A percentile compares a stretch with the other conserved stretches of the same genome.
Conservation (phyloP, 2,888 invertebrate genomes). For the Odontothrips loti region DNA sequence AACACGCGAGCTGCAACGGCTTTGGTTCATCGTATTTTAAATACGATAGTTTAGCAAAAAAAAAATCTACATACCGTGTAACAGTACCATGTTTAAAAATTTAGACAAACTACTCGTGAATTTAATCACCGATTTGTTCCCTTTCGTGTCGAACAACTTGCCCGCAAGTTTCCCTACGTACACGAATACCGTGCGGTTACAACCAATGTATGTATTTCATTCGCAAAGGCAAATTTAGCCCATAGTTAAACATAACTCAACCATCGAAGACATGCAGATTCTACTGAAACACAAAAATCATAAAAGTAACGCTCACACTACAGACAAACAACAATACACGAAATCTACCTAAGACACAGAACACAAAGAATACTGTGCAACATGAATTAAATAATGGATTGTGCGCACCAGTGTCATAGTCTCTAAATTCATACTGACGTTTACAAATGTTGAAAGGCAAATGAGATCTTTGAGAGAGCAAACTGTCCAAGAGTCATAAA, state of each 20-base stretch:
- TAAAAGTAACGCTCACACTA: neutral
- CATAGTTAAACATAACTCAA: neutral
- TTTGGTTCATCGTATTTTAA: neutral
- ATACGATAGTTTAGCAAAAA: neutral
- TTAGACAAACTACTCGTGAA: neutral
- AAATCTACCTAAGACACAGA: neutral
- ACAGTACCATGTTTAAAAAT: neutral
- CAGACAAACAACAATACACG: conserved; percentile 2
- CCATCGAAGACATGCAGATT: neutral
- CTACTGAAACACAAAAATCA: neutral
- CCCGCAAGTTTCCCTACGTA: conserved; percentile 2
- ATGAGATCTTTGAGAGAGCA: conserved; percentile 16
- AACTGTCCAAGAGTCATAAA: conserved; percentile 16
- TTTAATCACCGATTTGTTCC: conserved; percentile 7
- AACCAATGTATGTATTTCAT: neutral
- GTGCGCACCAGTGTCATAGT: neutral
- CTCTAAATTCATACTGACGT: neutral
- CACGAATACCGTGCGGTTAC: neutral
- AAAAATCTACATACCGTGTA: neutral
- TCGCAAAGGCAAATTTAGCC: neutral
- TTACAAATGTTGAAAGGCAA: neutral
- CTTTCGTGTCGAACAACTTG: neutral
- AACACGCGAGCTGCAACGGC: neutral
- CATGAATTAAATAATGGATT: neutral
- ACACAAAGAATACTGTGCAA: conserved; percentile 25